phyloP scores from a whole-genome alignment of 2,113 vertebrate species.

The Dromaius novaehollandiae region DNA sequence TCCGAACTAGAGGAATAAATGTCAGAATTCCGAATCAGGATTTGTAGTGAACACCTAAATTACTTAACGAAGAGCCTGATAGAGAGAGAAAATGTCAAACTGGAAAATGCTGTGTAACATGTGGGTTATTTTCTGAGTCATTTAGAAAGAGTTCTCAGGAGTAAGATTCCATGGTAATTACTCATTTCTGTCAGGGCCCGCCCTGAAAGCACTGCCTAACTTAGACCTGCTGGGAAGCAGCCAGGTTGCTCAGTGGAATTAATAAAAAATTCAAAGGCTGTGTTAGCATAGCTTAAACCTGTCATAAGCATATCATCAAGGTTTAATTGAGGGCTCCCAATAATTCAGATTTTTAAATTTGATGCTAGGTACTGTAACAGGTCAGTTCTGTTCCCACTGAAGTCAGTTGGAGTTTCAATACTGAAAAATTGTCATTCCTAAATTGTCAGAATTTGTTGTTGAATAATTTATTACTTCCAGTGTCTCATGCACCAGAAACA shows the following conservation, averaged over 20 bases:
- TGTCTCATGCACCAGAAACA: background rate
- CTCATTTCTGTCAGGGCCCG: background rate
- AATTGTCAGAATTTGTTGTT: background rate
- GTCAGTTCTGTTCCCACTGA: background rate
- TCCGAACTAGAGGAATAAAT: background rate
- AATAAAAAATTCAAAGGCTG: slow-evolving; percentile 14
- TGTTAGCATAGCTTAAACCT: slow-evolving; percentile 5
- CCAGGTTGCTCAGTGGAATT: slow-evolving; percentile 5
- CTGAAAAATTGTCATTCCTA: background rate
- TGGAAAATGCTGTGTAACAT: background rate
- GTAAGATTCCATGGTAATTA: background rate
- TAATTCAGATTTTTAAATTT: background rate
- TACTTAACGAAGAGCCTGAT: background rate
- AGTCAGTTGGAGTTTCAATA: background rate
- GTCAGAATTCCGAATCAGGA: background rate
- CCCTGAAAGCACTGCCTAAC: slow-evolving; percentile 3
- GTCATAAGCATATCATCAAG: background rate
- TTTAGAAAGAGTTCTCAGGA: slow-evolving; percentile 27
- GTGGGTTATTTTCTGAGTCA: background rate
- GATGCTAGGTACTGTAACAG: background rate
- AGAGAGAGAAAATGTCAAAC: background rate
- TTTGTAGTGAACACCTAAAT: background rate
- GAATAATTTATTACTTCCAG: background rate
- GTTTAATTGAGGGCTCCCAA: background rate
- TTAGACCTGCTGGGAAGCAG: slow-evolving; percentile 25